Evolutionary conservation across 1,140 invertebrate genomes (phyloP).

Genomic region (Teleopsis dalmanni): DNA sequence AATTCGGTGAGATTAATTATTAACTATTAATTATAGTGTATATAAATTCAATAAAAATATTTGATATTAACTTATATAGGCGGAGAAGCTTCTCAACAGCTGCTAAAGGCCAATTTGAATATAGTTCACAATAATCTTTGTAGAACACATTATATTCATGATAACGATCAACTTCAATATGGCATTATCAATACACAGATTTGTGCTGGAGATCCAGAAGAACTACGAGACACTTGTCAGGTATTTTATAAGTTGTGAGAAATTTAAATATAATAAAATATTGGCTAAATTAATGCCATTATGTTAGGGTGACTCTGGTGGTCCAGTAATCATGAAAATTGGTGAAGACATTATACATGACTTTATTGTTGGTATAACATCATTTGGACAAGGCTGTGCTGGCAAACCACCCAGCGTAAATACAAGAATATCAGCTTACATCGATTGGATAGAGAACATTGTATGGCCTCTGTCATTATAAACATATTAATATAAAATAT

Average conservation of each 20-base stretch:
- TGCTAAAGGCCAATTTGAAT: constrained; percentile 25
- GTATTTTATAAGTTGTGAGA: too few species aligned
- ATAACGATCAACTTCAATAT: constrained; percentile 13
- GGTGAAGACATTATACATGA: too few species aligned
- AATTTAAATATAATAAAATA: not conserved
- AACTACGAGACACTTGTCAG: constrained; percentile 56
- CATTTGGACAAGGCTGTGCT: constrained; percentile 60
- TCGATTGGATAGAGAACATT: constrained; percentile 66
- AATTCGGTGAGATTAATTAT: constrained; percentile 16
- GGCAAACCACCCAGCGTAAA: constrained; percentile 58
- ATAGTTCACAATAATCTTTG: constrained; percentile 20
- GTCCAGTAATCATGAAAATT: constrained; percentile 23
- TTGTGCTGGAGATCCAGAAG: constrained; percentile 51
- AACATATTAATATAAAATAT: too few species aligned
- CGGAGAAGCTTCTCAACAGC: not conserved
- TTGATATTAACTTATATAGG: too few species aligned
- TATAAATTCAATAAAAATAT: too few species aligned
- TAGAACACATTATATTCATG: constrained; percentile 19
- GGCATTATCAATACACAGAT: constrained; percentile 46
- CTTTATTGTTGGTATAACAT: constrained; percentile 57
- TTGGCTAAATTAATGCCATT: too few species aligned
- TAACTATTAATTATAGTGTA: too few species aligned
- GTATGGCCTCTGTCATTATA: too few species aligned
- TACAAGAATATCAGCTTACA: constrained; percentile 56
- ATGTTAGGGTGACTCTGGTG: constrained; percentile 73